phyloP scores from a whole-genome alignment of 2,888 invertebrate species.

The Vannuccia rotundouncinata region DNA sequence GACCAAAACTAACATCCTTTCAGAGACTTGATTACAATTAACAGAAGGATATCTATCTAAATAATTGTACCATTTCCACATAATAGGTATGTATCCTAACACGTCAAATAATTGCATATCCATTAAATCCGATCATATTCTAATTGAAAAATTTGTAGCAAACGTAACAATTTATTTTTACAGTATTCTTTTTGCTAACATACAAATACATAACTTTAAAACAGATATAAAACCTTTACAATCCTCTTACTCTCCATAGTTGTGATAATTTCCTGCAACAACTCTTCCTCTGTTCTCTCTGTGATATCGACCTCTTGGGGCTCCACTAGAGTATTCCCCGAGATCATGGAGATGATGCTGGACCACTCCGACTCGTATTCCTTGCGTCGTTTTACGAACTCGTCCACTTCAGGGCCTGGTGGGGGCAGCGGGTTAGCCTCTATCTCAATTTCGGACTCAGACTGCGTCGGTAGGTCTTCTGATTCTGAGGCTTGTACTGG shows the following conservation, averaged over 20 bases:
- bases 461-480: constrained; percentile 32
- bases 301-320: constrained; percentile 47
- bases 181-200: no score
- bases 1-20: no score
- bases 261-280: constrained; percentile 45
- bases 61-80: no score
- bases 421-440: constrained; percentile 42
- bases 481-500: neutral
- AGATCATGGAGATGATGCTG: constrained; percentile 46
- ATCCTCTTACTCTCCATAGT: constrained; percentile 49
- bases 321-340: constrained; percentile 48
- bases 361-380: constrained; percentile 48
- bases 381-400: constrained; percentile 46
- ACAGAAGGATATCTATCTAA: no score
- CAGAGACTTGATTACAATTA: no score
- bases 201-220: no score
- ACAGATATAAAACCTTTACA: no score
- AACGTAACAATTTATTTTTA: no score
- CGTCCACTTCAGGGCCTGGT: constrained; percentile 50
- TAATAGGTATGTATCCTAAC: no score
- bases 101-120: no score
- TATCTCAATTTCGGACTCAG: neutral
- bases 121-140: no score
- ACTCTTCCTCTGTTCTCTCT: constrained; percentile 43
- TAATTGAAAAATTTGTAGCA: no score